Conservation (phyloP, 2,888 invertebrate genomes). For the Agrilus cyanescens region DNA sequence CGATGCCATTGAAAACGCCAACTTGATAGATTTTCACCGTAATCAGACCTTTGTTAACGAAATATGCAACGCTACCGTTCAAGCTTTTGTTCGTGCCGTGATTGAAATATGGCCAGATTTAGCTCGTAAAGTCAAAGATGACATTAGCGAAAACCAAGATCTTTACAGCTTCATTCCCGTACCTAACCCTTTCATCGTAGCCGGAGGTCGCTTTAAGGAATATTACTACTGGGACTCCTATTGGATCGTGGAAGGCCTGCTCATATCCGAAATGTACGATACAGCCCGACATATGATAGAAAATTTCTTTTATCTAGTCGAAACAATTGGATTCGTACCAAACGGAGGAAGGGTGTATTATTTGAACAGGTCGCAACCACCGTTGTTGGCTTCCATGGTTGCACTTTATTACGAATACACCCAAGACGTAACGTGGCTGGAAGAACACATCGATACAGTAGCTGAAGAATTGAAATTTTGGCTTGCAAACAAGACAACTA, state of each 20-base stretch:
- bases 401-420: constrained; percentile 55
- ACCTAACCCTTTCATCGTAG: constrained; percentile 52
- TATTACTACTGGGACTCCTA: constrained; percentile 83
- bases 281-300: constrained; percentile 65
- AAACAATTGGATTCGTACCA: constrained; percentile 58
- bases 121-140: constrained; percentile 47
- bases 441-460: constrained; percentile 41
- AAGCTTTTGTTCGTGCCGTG: constrained; percentile 50
- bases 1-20: no score
- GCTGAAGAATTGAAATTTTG: constrained; percentile 57
- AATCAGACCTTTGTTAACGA: constrained; percentile 47
- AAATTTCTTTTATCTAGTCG: constrained; percentile 60
- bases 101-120: constrained; percentile 51
- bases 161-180: constrained; percentile 31
- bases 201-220: constrained; percentile 60
- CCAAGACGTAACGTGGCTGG: constrained; percentile 50
- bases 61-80: constrained; percentile 45
- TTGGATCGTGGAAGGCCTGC: constrained; percentile 72
- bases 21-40: constrained; percentile 43
- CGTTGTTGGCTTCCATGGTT: constrained; percentile 59
- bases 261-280: constrained; percentile 61
- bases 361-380: constrained; percentile 57
- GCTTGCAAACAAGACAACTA: constrained; percentile 44
- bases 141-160: constrained; percentile 38
- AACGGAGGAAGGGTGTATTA: constrained; percentile 79